phyloP scores from a whole-genome alignment of 2,797 vertebrate genomes.

The Myotis findleyi region DNA sequence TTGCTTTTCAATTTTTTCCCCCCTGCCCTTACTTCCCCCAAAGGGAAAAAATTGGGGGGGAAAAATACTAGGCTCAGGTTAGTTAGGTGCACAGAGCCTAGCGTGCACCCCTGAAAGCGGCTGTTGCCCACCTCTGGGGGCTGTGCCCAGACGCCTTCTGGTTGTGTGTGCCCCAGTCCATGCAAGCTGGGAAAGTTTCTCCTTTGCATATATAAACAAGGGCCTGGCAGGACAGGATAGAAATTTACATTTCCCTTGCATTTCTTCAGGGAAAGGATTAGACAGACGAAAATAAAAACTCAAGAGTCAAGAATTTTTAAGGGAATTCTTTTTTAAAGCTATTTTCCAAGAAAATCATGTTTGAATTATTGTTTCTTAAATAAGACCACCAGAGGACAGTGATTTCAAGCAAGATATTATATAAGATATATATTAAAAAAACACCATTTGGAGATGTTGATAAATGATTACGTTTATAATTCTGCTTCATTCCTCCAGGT shows the following conservation, averaged over 20 bases:
- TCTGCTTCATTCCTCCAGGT: conserved; percentile 5
- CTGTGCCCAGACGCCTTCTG: not conserved
- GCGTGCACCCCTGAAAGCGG: not conserved
- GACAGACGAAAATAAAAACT: conserved; percentile 37
- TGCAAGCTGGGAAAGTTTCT: conserved; percentile 61
- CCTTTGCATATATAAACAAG: conserved; percentile 41
- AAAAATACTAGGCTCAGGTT: not conserved
- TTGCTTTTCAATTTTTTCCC: not conserved
- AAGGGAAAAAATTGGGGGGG: not conserved
- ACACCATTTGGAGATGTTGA: not conserved
- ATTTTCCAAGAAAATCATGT: conserved; percentile 26
- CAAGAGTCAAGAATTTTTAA: not conserved
- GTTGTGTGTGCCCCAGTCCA: conserved; percentile 48
- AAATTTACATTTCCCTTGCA: conserved; percentile 7
- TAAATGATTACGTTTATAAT: conserved; percentile 65
- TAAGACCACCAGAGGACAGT: conserved; percentile 40
- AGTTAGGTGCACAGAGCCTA: not conserved
- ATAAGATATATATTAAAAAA: not conserved
- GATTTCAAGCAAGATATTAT: conserved; percentile 39
- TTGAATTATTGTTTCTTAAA: conserved; percentile 36
- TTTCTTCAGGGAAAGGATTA: conserved; percentile 33
- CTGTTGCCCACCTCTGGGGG: not conserved
- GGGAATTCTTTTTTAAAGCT: not conserved
- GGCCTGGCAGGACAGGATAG: not conserved
- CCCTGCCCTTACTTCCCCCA: not conserved